Percentiles rank a stretch among this genome's conserved stretches.
phyloP scores from a whole-genome alignment of 2,113 vertebrate genomes.

The Puntigrus tetrazona region DNA sequence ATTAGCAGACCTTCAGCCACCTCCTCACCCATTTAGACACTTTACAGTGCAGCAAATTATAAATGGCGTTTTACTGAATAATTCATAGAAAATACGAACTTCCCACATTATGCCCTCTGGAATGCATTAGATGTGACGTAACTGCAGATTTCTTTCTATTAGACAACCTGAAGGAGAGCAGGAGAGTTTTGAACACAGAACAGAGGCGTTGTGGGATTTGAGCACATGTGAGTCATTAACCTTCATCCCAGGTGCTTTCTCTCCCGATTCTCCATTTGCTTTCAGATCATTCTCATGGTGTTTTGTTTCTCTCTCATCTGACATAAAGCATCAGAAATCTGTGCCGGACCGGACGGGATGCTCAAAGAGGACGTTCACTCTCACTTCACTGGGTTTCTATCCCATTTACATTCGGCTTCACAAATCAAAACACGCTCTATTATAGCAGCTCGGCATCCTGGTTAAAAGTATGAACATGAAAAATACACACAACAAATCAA shows the following conservation, averaged over 20 bases:
- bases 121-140: neutral
- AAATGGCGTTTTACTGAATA: neutral
- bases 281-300: conserved; percentile 9
- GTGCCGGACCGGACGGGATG: neutral
- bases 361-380: neutral
- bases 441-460: neutral
- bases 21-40: neutral
- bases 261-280: neutral
- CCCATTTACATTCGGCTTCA: neutral
- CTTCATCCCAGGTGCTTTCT: conserved; percentile 28
- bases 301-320: neutral
- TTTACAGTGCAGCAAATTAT: neutral
- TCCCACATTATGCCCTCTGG: neutral
- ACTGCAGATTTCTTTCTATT: neutral
- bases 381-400: neutral
- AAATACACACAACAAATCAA: neutral
- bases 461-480: neutral
- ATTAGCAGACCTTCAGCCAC: neutral
- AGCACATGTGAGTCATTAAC: conserved; percentile 11
- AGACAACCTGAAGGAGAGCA: neutral
- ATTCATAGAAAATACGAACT: neutral
- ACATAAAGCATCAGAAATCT: neutral
- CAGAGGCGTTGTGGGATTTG: neutral
- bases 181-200: neutral
- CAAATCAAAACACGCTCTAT: neutral